Conservation (phyloP, 2,888 invertebrate species). For the Spilosoma lubricipeda region DNA sequence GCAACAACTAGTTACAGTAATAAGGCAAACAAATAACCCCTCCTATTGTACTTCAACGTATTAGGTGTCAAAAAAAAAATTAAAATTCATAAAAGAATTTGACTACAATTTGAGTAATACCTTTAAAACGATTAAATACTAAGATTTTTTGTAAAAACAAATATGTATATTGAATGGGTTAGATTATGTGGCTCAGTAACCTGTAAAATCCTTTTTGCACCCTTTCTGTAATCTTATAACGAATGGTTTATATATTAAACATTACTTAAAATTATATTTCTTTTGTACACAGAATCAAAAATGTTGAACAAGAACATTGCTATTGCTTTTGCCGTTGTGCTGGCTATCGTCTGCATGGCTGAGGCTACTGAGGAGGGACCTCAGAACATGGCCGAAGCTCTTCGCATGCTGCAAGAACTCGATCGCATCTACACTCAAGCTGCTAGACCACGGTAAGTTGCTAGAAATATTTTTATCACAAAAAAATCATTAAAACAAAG, state of each 20-base stretch:
- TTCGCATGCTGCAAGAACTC: conserved; percentile 88
- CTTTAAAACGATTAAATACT: no score
- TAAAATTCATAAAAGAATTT: background rate
- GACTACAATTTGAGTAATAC: background rate
- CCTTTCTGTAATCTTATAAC: background rate
- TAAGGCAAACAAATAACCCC: background rate
- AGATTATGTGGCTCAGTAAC: background rate
- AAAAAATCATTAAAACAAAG: no score
- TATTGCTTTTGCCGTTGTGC: conserved; percentile 69
- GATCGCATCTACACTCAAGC: conserved; percentile 89
- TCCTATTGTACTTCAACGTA: background rate
- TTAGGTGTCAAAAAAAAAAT: background rate
- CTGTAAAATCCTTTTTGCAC: background rate
- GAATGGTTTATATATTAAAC: background rate
- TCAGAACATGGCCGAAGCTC: conserved; percentile 88
- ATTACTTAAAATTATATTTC: background rate
- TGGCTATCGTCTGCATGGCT: conserved; percentile 72
- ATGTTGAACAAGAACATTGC: conserved; percentile 80
- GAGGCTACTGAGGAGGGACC: conserved; percentile 83
- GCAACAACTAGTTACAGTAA: no score
- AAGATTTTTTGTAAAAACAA: no score
- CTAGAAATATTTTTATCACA: background rate
- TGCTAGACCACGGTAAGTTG: conserved; percentile 88
- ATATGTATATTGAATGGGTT: background rate
- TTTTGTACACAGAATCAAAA: conserved; percentile 54